Base-by-base conservation (phyloP, 2,888 invertebrate species). In the Flabesymbios commensalis region DNA sequence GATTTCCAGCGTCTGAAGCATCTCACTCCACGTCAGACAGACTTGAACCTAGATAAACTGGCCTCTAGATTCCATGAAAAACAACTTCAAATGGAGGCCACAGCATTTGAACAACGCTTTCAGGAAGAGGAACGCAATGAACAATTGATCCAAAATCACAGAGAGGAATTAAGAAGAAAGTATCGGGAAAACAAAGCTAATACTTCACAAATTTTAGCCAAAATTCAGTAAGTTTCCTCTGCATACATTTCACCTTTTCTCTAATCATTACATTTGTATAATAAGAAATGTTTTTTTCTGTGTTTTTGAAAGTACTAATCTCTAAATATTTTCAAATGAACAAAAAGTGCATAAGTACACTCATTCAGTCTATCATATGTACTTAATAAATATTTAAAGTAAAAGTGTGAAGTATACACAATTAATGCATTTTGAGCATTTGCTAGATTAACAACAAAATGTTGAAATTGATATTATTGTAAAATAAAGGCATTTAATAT, bases 131-230 rank as follows among this genome's bases (percentile, higher is more conserved):
- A 81, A 61, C 54, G 70, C 17, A 72, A 77, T 24, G 60, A 69
- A 14, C 66, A 75, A 26, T 68, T 74, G 57, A 68, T 74, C 17
- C 77, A 79, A 65, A 67, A 74, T 4, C 74, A 80, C 36, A 65
- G 82, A 29, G 67, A 74, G 39, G 68, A 69, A 14, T 63, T 78
- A 32, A 65, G 80, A 43, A 73, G 78, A 5, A 74, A 76, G 48
- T 75, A 78, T 17, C 73, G 77, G 39, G 67, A 73, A 7, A 66
- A 75, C 60, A 70, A 71, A 53, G 72, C 73, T 1, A 74, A 76
- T 63, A 79, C 79, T 62, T 77, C 77, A 61, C 81, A 82, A 71
- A 73, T 80, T 71, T 75, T 80, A 19, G 81, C 81, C 19, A 80
- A 78, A 65, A 79, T 83, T 39, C 75, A 79, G 82, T 82, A 71